phyloP scores from a whole-genome alignment of 2,113 vertebrate species.

The Labeo rohita region DNA sequence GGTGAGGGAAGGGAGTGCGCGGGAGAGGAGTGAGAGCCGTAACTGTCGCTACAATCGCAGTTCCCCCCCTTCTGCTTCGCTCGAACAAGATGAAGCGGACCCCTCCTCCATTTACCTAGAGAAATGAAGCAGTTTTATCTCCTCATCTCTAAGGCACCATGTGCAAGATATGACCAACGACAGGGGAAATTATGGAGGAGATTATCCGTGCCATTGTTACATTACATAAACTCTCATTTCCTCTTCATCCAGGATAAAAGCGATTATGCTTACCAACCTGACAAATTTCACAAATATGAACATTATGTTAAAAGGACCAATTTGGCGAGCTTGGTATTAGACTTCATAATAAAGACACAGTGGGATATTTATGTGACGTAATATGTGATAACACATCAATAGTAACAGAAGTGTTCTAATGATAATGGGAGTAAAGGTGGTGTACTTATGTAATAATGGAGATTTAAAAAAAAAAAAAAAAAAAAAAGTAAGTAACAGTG shows the following conservation, averaged over 20 bases:
- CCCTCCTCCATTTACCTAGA: slow-evolving; percentile 41
- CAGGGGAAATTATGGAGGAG: slow-evolving; percentile 41
- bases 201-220: slow-evolving; percentile 24
- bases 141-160: slow-evolving; percentile 36
- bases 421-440: neutral
- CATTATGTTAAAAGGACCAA: neutral
- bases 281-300: slow-evolving; percentile 12
- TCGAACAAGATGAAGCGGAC: slow-evolving; percentile 10
- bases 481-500: neutral
- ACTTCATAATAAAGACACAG: neutral
- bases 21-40: neutral
- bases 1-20: neutral
- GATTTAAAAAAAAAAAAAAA: neutral
- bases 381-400: neutral
- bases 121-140: slow-evolving; percentile 32
- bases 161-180: slow-evolving; percentile 41
- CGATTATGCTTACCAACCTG: slow-evolving; percentile 7
- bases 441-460: neutral
- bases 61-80: neutral
- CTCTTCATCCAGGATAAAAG: slow-evolving; percentile 26
- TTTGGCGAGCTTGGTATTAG: neutral
- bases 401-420: neutral
- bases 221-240: slow-evolving; percentile 41
- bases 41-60: neutral
- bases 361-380: neutral